Evolutionary conservation across 2,797 vertebrate genomes (phyloP), one percentile per base, ranked within the genome.

Genomic region (Myripristis jacobus): DNA sequence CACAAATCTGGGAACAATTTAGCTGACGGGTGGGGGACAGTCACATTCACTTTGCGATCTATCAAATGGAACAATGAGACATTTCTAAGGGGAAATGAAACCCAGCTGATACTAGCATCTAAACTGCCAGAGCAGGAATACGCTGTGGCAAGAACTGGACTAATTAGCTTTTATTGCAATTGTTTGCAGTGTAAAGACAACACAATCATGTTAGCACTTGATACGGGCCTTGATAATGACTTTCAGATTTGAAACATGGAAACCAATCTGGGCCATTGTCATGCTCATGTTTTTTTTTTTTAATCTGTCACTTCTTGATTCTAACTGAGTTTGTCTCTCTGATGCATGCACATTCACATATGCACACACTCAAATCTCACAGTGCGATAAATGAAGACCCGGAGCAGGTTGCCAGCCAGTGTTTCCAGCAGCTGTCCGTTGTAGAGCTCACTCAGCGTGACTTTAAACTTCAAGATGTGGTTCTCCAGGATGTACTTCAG

Each of bases 351-450:
- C n/a, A 24, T 31, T 31, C 22, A 73, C 38, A n/a, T 31, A 51
- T 25, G 44, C n/a, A 56, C 21, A 80, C 29, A 50, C 8, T 53
- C 0, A 47, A 38, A 36, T 66, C 96, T 97, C 91, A 99, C 98
- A 22, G 96, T 98, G 62, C 98, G 96, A 82, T 99, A 99, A 38
- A 99, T 94, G 31, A 99, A 99, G 74, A 98, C 96, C 86, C 97
- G 78, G 24, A 99, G 95, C 6, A 94, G 74, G 85, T 97, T 96
- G 69, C 98, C 98, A 82, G 95, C 93, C 8, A 97, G 71, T 3
- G 97, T 98, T 88, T 99, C 96, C 55, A 99, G 92, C 52, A 86
- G 81, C 83, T 99, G 98, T 69, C 97, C 98, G 4, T 95, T 96
- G 93, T 98, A 99, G 67, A 99, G 94, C 18, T 96, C 95, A n/a